A percentile compares a stretch with the other conserved stretches of the same genome.
phyloP scores from a whole-genome alignment of 2,797 vertebrate genomes.

The Gambusia yucatana region DNA sequence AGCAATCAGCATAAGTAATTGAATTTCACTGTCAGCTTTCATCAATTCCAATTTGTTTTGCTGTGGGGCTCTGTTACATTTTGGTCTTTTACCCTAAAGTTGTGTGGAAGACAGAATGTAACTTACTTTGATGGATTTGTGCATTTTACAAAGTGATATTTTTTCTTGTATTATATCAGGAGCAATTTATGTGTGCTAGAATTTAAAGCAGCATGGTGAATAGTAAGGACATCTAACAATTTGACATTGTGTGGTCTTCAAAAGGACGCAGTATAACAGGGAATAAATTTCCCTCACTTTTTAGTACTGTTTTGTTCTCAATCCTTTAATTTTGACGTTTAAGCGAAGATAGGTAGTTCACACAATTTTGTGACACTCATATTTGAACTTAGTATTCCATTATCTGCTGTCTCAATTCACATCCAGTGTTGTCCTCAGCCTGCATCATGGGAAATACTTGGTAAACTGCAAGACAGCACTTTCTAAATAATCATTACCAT shows the following conservation, averaged over 20 bases:
- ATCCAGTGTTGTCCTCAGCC: neutral
- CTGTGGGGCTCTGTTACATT: constrained; percentile 2
- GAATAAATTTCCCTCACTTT: neutral
- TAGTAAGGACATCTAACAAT: constrained; percentile 9
- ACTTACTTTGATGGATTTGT: constrained; percentile 4
- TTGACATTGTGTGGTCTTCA: neutral
- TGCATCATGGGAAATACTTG: neutral
- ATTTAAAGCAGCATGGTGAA: constrained; percentile 18
- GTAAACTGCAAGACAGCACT: neutral
- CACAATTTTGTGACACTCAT: neutral
- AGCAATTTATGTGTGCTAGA: constrained; percentile 16
- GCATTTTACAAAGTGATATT: neutral
- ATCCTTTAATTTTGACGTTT: neutral
- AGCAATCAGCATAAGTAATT: constrained; percentile 12
- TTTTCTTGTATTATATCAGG: constrained; percentile 13
- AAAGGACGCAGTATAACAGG: neutral
- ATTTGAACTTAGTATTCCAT: neutral
- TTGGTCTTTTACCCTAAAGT: constrained; percentile 9
- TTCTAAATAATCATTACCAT: neutral
- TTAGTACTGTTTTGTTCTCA: neutral
- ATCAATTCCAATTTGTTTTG: constrained; percentile 19
- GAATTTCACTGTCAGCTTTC: constrained; percentile 11
- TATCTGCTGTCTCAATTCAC: neutral
- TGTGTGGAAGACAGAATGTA: neutral
- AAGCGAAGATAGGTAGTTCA: neutral